Base-by-base conservation (phyloP, 2,888 invertebrate genomes). In the Chrysomela aeneicollis region DNA sequence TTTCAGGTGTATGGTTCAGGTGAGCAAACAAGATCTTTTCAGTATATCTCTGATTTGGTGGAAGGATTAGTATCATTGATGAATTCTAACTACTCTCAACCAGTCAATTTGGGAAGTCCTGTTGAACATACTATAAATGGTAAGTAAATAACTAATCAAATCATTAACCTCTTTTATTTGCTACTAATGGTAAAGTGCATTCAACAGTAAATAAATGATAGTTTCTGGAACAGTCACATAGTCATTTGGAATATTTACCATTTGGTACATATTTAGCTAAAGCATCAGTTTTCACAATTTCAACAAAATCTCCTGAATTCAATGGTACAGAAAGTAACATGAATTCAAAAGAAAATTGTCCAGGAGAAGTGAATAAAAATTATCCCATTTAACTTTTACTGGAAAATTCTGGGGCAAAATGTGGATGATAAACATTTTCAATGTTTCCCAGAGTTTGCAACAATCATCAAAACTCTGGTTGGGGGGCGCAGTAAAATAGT, bases 21-120 rank as follows among this genome's bases (percentile, higher is more conserved):
- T 19, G 90, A 90, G 76, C 95, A 95, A 82, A 95, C 99, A 0
- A 87, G 99, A 59, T 98, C 98, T 0, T 99, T 99, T 85, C 98
- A 98, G 83, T 99, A 98, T 80, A 95, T 99, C 10, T 93, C 94
- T 8, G 99, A 99, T 85, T 86, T 99, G 72, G 96, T 99, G 0
- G 95, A 97, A 77, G 99, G 99, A 0, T 85, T 99, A 54, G 87
- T 98, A 37, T 87, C 90, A 0, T 84, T 99, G 52, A 99, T 99
- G 99, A 90, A 91, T 62, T 93, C 95, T 15, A 97, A 96, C 84
- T 97, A 94, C 81, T 90, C 94, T 0, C 87, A 89, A 73, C 99
- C 99, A 5, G 90, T 99, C 1, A 99, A 99, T 84, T 85, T 99
- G 67, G 99, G 99, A 46, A 99, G 99, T 85, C 98, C 99, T 0